Percentiles rank a stretch among this genome's conserved stretches.
Conservation (phyloP, 2,797 vertebrate genomes). For the Morus bassanus region DNA sequence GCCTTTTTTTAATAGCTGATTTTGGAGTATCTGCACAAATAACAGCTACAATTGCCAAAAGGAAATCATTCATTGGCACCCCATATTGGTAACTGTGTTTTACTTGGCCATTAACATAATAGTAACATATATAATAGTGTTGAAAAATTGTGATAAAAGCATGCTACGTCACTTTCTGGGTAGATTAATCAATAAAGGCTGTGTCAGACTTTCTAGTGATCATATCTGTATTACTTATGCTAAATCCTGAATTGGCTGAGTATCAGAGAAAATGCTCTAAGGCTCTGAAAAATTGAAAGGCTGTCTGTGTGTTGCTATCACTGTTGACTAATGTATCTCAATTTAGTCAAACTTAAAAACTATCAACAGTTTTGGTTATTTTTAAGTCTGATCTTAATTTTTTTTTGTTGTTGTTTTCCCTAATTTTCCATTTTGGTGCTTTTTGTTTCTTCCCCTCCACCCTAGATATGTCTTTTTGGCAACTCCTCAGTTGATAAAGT, state of each 20-base stretch:
- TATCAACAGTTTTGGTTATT: background rate
- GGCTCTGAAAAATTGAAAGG: background rate
- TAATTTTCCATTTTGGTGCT: background rate
- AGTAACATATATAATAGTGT: background rate
- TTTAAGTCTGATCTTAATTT: background rate
- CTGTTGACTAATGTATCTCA: background rate
- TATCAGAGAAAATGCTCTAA: background rate
- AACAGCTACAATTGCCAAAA: conserved; percentile 96
- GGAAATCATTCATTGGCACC: conserved; percentile 99
- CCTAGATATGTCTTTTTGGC: background rate
- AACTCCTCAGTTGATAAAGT: background rate
- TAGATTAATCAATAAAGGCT: background rate
- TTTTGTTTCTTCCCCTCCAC: background rate
- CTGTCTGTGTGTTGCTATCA: background rate
- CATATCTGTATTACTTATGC: background rate
- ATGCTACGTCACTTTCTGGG: background rate
- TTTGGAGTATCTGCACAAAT: conserved; percentile 99
- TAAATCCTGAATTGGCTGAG: background rate
- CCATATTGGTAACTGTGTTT: conserved; percentile 91
- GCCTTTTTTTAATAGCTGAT: conserved; percentile 81
- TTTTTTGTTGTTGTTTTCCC: background rate
- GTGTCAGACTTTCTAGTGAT: background rate
- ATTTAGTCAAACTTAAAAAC: background rate
- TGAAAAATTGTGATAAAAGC: background rate
- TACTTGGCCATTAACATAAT: background rate